A percentile compares a stretch with the other conserved stretches of the same genome.
phyloP scores from a whole-genome alignment of 2,888 invertebrate genomes.

The Ennomos fuscantarius region DNA sequence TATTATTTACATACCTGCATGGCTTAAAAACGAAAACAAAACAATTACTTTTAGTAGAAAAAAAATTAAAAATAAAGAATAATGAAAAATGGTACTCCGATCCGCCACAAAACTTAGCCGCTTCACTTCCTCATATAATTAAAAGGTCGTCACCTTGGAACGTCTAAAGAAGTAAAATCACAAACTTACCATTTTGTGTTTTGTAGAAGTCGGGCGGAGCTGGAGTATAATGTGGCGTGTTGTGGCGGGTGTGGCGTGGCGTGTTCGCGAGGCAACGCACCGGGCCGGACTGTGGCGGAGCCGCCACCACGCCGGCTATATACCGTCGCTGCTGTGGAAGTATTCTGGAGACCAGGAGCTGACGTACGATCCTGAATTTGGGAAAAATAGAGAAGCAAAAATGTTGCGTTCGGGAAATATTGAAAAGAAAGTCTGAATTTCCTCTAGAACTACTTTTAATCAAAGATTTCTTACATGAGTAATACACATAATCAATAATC shows the following conservation, averaged over 20 bases:
- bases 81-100: too few species aligned
- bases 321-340: slow-evolving; percentile 37
- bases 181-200: slow-evolving; percentile 37
- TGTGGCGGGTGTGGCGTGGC: slow-evolving; percentile 36
- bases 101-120: slow-evolving; percentile 13
- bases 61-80: too few species aligned
- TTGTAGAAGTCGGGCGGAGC: slow-evolving; percentile 8
- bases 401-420: too few species aligned
- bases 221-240: slow-evolving; percentile 8
- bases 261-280: slow-evolving; percentile 27
- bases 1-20: too few species aligned
- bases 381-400: background rate
- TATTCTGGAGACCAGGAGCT: slow-evolving; percentile 55
- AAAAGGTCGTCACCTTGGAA: slow-evolving; percentile 22
- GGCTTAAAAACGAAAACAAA: too few species aligned
- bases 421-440: too few species aligned
- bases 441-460: too few species aligned
- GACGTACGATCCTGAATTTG: background rate
- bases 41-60: too few species aligned
- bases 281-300: slow-evolving; percentile 12
- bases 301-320: slow-evolving; percentile 46
- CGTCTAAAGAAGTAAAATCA: slow-evolving; percentile 21
- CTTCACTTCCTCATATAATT: slow-evolving; percentile 30
- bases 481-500: too few species aligned
- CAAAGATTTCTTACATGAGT: too few species aligned